Conservation (phyloP, 2,797 vertebrate genomes). For the Aplochiton taeniatus region DNA sequence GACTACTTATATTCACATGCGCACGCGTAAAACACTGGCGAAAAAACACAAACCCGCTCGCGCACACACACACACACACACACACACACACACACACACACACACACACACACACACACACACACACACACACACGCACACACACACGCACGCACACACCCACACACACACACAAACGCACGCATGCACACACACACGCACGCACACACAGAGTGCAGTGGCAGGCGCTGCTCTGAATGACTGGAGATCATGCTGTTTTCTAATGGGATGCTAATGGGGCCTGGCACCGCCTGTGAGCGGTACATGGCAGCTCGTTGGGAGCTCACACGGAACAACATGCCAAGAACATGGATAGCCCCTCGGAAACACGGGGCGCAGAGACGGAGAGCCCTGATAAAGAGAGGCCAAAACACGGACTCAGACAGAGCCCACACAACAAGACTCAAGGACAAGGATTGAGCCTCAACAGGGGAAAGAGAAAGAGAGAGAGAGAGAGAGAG, state of each 20-base stretch:
- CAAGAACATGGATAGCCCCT: slow-evolving; percentile 42
- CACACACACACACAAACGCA: too few species aligned
- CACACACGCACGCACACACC: slow-evolving; percentile 24
- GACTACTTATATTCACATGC: not conserved
- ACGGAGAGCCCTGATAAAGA: slow-evolving; percentile 13
- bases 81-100: slow-evolving; percentile 13
- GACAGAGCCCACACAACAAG: slow-evolving; percentile 9
- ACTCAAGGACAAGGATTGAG: too few species aligned
- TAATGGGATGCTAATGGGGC: slow-evolving; percentile 75
- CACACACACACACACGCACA: slow-evolving; percentile 14
- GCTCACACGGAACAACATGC: slow-evolving; percentile 47
- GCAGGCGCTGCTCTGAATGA: slow-evolving; percentile 63
- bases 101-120: slow-evolving; percentile 15
- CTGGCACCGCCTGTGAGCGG: slow-evolving; percentile 71
- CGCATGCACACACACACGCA: slow-evolving; percentile 23
- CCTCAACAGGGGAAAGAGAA: too few species aligned
- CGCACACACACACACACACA: not conserved
- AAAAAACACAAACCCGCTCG: too few species aligned
- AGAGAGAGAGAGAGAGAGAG: not conserved
- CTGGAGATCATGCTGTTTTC: slow-evolving; percentile 73
- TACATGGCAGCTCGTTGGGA: slow-evolving; percentile 47
- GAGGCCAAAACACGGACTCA: slow-evolving; percentile 15
- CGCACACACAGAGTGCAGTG: slow-evolving; percentile 52
- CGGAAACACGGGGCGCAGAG: slow-evolving; percentile 1
- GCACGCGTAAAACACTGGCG: not conserved